Base-by-base conservation (phyloP, 2,797 vertebrate species). In the Tolypeutes matacus region DNA sequence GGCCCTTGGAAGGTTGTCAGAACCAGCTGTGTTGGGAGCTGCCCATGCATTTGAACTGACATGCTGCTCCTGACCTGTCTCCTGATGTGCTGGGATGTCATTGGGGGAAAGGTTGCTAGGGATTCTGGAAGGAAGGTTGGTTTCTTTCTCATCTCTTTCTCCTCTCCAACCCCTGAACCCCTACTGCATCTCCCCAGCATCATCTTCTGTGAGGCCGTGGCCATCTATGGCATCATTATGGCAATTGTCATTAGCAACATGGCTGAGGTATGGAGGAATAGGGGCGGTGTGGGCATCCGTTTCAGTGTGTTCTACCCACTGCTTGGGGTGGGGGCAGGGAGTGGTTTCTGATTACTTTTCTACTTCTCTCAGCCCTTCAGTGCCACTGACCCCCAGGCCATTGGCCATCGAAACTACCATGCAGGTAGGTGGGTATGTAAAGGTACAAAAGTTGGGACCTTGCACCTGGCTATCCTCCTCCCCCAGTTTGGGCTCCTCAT, bases 141-240 rank as follows among this genome's bases (percentile, higher is more conserved):
- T 87, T 96, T 94, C 65, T 86, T 78, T 78, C 70, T 91, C 34
- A 86, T 86, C 11, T 62, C 23, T 56, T 78, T 86, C 34, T 95
- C 23, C 29, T 86, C 31, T 86, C 34, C 4, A 11, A 17, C 15
- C 6, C 27, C 4, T 23, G 27, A 29, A 27, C 6, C 15, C 42
- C 20, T n/a, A 29, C 53, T 14, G 69, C 87, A 0, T 67, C 23
- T 93, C 70, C 69, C 20, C 96, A 99, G 99, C 97, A 99, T 99
- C 97, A 99, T 99, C 97, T 99, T 99, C 98, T 99, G 99, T 92
- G 99, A 99, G 98, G 99, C 99, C 83, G 99, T 99, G 90, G 99
- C 99, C 64, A 99, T 99, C 98, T 99, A 99, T 0, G 99, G 99
- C 86, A 99, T 99, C 98, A 99, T 99, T 98, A 99, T 99, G 99